Conservation (phyloP, 2,113 vertebrate species). For the Rousettus leschenaultii region DNA sequence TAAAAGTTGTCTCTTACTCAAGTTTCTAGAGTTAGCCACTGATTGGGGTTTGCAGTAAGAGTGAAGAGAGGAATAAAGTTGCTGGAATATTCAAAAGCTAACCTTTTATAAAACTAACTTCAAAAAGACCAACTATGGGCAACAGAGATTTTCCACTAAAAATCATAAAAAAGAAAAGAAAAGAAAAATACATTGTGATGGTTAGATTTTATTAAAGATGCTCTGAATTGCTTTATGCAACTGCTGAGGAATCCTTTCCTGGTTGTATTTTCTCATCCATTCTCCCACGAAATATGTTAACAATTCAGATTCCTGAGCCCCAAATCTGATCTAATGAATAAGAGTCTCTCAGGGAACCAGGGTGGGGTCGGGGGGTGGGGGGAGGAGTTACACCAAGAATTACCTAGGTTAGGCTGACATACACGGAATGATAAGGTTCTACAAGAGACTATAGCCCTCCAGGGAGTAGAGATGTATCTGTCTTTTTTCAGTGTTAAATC, state of each 20-base stretch:
- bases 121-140: neutral
- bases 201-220: neutral
- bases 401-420: neutral
- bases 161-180: neutral
- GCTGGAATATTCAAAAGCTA: neutral
- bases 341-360: neutral
- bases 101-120: neutral
- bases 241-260: neutral
- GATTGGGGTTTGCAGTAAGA: neutral
- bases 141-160: neutral
- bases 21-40: constrained; percentile 17
- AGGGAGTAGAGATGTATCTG: neutral
- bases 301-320: neutral
- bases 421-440: neutral
- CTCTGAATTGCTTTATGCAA: neutral
- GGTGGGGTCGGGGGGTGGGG: too few relatives aligned
- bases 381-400: neutral
- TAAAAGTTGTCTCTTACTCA: neutral
- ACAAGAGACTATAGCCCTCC: neutral
- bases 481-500: neutral
- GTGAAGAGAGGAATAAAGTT: neutral
- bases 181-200: neutral
- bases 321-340: neutral
- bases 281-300: neutral
- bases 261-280: neutral